phyloP scores from a whole-genome alignment of 1,140 invertebrate genomes.

The Drosophila mojavensis region DNA sequence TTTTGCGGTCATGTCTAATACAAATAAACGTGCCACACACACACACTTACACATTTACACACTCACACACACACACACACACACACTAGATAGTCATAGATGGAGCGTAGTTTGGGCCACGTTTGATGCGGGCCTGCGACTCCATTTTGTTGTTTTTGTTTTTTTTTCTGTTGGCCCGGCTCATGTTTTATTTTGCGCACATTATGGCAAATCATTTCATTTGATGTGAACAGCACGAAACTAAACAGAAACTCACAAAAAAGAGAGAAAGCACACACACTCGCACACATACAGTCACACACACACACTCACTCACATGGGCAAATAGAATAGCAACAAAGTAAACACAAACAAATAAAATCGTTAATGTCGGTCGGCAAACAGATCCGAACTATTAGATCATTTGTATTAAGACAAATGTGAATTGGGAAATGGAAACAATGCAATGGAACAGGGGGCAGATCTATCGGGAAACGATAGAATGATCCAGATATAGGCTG shows the following conservation, averaged over 20 bases:
- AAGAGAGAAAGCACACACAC: not conserved
- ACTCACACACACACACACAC: slow-evolving; percentile 2
- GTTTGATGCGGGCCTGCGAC: slow-evolving; percentile 38
- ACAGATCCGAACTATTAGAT: slow-evolving; percentile 25
- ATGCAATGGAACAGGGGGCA: too few species aligned
- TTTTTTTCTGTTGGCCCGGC: slow-evolving; percentile 4
- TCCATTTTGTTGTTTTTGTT: slow-evolving; percentile 7
- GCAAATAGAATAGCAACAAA: too few species aligned
- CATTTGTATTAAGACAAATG: slow-evolving; percentile 1
- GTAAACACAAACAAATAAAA: slow-evolving; percentile 26
- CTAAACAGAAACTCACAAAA: not conserved
- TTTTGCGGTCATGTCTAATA: slow-evolving; percentile 64
- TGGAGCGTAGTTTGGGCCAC: slow-evolving; percentile 21
- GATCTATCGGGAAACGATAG: too few species aligned
- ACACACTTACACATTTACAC: slow-evolving; percentile 2
- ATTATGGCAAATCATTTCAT: slow-evolving; percentile 60
- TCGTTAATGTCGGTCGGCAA: slow-evolving; percentile 23
- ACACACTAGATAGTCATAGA: slow-evolving; percentile 6
- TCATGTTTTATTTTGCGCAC: slow-evolving; percentile 59
- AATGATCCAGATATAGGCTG: too few species aligned
- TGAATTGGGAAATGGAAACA: too few species aligned
- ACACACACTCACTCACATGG: too few species aligned
- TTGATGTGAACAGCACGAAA: slow-evolving; percentile 26
- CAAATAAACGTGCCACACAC: slow-evolving; percentile 55
- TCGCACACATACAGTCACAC: not conserved